phyloP scores from a whole-genome alignment of 2,888 invertebrate species.

The Drosophila anomalata region DNA sequence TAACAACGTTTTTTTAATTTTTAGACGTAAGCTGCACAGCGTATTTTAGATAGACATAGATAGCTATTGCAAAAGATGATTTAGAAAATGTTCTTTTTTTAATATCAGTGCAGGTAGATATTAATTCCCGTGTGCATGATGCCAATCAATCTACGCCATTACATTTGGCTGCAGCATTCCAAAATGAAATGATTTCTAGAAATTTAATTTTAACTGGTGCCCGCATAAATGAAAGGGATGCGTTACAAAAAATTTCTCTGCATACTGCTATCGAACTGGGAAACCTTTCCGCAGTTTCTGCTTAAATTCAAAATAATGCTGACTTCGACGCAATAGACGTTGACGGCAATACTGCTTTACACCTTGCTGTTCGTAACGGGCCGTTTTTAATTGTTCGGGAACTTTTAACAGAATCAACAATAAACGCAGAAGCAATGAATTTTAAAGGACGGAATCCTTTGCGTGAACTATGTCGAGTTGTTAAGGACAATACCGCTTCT shows the following conservation, averaged over 20 bases:
- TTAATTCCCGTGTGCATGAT: slow-evolving; percentile 96
- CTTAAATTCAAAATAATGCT: slow-evolving; percentile 90
- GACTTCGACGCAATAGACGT: slow-evolving; percentile 92
- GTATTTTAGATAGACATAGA: too few species aligned
- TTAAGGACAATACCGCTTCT: slow-evolving; percentile 93
- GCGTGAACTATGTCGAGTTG: slow-evolving; percentile 92
- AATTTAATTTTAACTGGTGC: slow-evolving; percentile 95
- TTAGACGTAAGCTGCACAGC: too few species aligned
- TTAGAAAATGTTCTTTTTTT: slow-evolving; percentile 97
- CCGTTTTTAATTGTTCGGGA: slow-evolving; percentile 89
- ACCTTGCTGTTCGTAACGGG: slow-evolving; percentile 91
- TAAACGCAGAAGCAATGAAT: slow-evolving; percentile 92
- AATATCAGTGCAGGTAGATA: slow-evolving; percentile 94
- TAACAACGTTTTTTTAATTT: too few species aligned
- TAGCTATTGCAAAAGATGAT: slow-evolving; percentile 95
- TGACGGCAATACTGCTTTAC: slow-evolving; percentile 91
- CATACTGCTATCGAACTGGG: slow-evolving; percentile 93
- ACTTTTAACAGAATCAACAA: slow-evolving; percentile 90
- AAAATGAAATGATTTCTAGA: slow-evolving; percentile 91
- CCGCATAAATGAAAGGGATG: slow-evolving; percentile 90
- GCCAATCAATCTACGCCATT: slow-evolving; percentile 93
- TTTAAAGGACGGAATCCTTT: slow-evolving; percentile 95
- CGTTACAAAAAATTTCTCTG: slow-evolving; percentile 92
- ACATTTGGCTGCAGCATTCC: slow-evolving; percentile 93
- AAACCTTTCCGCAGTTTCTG: slow-evolving; percentile 89